These are phyloP conservation scores for Ruditapes philippinarum DNA, from an alignment of 1,140 invertebrate species.

Conservation along the genomic window DNA sequence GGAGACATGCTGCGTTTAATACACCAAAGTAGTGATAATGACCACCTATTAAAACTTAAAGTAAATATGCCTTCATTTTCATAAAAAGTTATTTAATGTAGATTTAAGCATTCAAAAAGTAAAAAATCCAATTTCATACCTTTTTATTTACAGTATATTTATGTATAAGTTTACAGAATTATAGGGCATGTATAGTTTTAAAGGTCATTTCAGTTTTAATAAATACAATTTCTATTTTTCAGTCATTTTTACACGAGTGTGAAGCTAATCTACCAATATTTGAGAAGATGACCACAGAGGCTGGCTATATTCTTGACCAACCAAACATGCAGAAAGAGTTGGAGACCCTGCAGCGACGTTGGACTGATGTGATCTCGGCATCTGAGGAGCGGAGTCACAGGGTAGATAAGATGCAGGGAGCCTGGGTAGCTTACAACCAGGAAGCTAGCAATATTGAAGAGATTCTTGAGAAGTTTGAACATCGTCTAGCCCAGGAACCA, in stretches of 20 bases:
- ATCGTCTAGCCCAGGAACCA: slow-evolving; percentile 78
- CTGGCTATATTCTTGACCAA: slow-evolving; percentile 88
- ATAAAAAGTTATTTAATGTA: no score
- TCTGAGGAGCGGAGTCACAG: slow-evolving; percentile 81
- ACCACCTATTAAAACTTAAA: no score
- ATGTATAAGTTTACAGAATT: no score
- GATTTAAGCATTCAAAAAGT: no score
- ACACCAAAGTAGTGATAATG: no score
- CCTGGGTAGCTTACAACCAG: slow-evolving; percentile 80
- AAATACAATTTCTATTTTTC: slow-evolving; percentile 14
- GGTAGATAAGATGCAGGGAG: slow-evolving; percentile 81
- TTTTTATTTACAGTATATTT: no score
- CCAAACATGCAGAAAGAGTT: slow-evolving; percentile 85
- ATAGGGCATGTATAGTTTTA: no score
- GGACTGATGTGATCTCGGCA: slow-evolving; percentile 79
- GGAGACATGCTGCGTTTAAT: no score
- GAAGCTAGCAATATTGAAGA: slow-evolving; percentile 80
- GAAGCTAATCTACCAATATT: slow-evolving; percentile 90
- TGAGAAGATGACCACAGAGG: slow-evolving; percentile 84
- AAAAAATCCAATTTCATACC: no score
- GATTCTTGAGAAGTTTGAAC: slow-evolving; percentile 81
- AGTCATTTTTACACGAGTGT: slow-evolving; percentile 91
- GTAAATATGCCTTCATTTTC: no score
- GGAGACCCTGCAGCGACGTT: slow-evolving; percentile 86
- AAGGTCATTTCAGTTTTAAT: no score